Evolutionary conservation across 2,113 vertebrate species (phyloP).

Genomic region (Macaca nemestrina): DNA sequence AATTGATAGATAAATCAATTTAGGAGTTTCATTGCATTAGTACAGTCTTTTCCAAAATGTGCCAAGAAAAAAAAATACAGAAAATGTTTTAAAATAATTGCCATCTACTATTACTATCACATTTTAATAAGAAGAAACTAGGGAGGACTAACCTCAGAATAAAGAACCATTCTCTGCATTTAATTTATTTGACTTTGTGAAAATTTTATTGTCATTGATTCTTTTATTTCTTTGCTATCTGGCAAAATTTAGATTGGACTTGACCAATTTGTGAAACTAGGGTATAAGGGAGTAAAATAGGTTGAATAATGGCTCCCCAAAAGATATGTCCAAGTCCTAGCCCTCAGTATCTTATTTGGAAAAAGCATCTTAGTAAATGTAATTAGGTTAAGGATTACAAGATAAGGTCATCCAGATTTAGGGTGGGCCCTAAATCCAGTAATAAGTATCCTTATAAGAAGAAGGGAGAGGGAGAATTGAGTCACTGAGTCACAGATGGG

Average conservation of each 20-base stretch:
- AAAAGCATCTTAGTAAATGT: background rate
- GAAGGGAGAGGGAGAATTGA: background rate
- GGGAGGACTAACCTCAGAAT: background rate
- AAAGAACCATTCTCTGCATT: background rate
- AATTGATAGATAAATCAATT: background rate
- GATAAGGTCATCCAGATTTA: background rate
- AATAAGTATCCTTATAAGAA: background rate
- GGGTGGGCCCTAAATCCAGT: background rate
- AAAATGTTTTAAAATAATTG: background rate
- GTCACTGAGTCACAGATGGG: background rate
- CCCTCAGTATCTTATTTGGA: background rate
- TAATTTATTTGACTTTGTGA: constrained; percentile 21
- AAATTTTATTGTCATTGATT: background rate
- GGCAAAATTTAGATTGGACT: background rate
- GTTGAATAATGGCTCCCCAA: background rate
- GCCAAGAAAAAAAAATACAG: background rate
- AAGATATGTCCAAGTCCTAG: background rate
- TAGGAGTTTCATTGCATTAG: background rate
- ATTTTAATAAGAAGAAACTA: constrained; percentile 10
- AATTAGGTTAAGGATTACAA: background rate
- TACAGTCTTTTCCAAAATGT: background rate
- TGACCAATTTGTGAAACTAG: background rate
- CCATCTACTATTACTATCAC: background rate
- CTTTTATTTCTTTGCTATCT: background rate
- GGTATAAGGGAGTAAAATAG: background rate